Percentiles rank a stretch among this genome's conserved stretches.
These are phyloP conservation scores for Tillus elongatus DNA, from an alignment of 2,888 invertebrate species.

Conservation along the genomic window DNA sequence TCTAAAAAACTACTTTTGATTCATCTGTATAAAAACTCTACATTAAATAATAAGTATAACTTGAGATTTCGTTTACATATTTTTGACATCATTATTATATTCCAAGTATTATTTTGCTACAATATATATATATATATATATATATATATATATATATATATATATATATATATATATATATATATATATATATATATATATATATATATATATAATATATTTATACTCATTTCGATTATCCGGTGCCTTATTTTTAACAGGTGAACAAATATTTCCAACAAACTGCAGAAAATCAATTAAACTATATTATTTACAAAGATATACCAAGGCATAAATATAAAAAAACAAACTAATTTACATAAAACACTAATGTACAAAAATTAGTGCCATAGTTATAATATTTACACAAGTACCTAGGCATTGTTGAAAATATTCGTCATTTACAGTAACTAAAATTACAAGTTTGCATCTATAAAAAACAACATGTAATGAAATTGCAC, in stretches of 20 bases:
- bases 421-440: too few species aligned
- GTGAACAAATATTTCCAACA: slow-evolving; percentile 30
- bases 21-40: slow-evolving; percentile 43
- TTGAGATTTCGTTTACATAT: background rate
- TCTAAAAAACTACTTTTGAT: slow-evolving; percentile 45
- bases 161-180: too few species aligned
- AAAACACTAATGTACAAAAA: slow-evolving; percentile 3
- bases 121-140: too few species aligned
- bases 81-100: background rate
- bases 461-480: too few species aligned
- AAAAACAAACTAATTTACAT: slow-evolving; percentile 8
- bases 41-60: slow-evolving; percentile 17
- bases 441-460: too few species aligned
- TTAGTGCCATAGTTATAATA: slow-evolving; percentile 8
- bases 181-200: background rate
- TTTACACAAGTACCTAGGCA: too few species aligned
- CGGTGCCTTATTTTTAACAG: slow-evolving; percentile 29
- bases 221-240: slow-evolving; percentile 20
- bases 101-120: too few species aligned
- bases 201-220: background rate
- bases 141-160: too few species aligned
- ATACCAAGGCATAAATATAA: too few species aligned
- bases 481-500: too few species aligned
- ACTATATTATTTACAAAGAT: too few species aligned
- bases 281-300: too few species aligned